Conservation (phyloP, 2,797 vertebrate species). For the Chelidonichthys spinosus region DNA sequence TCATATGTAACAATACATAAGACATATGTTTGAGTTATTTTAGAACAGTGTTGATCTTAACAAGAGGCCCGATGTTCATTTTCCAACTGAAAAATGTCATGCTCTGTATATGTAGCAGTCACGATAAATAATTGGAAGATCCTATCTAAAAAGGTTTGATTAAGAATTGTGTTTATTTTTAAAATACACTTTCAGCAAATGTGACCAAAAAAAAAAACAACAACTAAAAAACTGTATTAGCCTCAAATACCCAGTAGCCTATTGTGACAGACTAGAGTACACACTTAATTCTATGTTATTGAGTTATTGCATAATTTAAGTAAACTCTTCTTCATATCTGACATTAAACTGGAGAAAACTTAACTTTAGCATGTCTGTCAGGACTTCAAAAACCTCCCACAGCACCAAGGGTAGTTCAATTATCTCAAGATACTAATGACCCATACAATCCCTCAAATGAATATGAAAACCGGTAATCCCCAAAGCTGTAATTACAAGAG, state of each 20-base stretch:
- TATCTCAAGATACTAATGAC: constrained; percentile 6
- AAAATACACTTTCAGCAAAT: neutral
- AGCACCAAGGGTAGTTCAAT: neutral
- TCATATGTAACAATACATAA: neutral
- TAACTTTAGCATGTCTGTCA: neutral
- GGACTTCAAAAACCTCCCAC: neutral
- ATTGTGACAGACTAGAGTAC: too few relatives aligned
- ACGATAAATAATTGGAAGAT: neutral
- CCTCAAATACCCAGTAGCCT: neutral
- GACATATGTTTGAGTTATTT: neutral
- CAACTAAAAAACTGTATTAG: neutral
- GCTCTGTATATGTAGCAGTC: neutral
- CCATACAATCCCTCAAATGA: neutral
- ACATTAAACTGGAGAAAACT: neutral
- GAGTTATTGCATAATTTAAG: neutral
- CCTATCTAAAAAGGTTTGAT: neutral
- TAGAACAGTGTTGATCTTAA: constrained; percentile 3
- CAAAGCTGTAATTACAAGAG: neutral
- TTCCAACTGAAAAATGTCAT: neutral
- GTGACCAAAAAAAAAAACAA: too few relatives aligned
- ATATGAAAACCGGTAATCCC: neutral
- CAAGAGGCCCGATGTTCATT: neutral
- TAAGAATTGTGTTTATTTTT: neutral
- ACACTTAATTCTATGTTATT: rapidly evolving
- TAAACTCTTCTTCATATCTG: neutral